Evolutionary conservation across 2,797 vertebrate genomes (phyloP).

Genomic region (Etheostoma perlongum): DNA sequence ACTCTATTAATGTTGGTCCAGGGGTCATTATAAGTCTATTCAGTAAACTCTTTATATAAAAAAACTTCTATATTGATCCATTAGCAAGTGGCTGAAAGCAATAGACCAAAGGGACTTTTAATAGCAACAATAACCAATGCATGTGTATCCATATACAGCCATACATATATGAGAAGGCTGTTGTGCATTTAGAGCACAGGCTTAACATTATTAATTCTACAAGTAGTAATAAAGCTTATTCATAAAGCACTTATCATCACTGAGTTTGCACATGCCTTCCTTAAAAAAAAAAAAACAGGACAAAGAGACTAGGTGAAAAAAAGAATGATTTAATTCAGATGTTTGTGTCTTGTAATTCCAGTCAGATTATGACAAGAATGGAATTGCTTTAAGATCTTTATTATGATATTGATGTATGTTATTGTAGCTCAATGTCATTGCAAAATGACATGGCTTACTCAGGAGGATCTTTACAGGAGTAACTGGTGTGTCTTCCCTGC

Average conservation of each 20-base stretch:
- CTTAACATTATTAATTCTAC: slow-evolving; percentile 11
- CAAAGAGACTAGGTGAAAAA: neutral
- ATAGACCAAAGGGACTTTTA: slow-evolving; percentile 27
- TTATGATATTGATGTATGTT: slow-evolving; percentile 13
- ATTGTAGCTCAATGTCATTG: neutral
- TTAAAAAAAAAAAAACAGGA: neutral
- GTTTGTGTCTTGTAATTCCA: neutral
- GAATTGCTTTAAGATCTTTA: slow-evolving; percentile 11
- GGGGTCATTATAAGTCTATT: slow-evolving; percentile 25
- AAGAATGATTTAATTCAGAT: neutral
- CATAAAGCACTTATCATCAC: slow-evolving; percentile 19
- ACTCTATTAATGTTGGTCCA: neutral
- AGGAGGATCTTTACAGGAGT: slow-evolving; percentile 13
- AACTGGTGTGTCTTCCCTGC: neutral
- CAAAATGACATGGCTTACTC: slow-evolving; percentile 2
- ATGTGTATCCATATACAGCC: slow-evolving; percentile 18
- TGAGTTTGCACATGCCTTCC: neutral
- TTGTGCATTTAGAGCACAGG: neutral
- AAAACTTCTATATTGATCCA: slow-evolving; percentile 24
- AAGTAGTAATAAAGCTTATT: neutral
- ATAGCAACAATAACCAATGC: slow-evolving; percentile 15
- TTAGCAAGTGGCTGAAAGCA: slow-evolving; percentile 23
- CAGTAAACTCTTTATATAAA: slow-evolving; percentile 20
- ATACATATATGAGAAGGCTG: neutral
- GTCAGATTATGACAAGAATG: slow-evolving; percentile 8